Evolutionary conservation across 1,140 invertebrate species (phyloP).

Genomic region (Pemphigus obesinymphae): DNA sequence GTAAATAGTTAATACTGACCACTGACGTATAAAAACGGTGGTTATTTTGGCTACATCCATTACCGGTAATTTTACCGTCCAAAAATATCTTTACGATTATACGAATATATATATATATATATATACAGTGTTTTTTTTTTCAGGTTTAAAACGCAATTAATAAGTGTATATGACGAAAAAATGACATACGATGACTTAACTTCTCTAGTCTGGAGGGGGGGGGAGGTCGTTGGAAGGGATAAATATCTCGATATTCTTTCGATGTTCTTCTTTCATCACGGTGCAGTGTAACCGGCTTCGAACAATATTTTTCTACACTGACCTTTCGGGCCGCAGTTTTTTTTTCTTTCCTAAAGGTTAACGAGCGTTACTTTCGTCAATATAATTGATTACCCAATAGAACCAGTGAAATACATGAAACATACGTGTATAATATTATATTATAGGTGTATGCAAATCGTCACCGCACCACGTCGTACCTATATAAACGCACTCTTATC

Average conservation of each 20-base stretch:
- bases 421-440: no score
- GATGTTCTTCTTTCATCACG: neutral
- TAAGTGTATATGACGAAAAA: no score
- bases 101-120: no score
- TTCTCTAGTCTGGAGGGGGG: no score
- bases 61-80: neutral
- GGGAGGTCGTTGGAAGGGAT: no score
- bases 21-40: no score
- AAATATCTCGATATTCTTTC: neutral
- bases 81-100: neutral
- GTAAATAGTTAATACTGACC: neutral
- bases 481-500: neutral
- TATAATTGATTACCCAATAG: neutral
- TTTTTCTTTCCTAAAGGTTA: neutral
- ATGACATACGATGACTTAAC: no score
- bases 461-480: no score
- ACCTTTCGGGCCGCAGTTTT: neutral
- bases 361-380: constrained; percentile 5
- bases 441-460: neutral
- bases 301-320: neutral
- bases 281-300: neutral
- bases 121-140: no score
- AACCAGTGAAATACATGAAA: neutral
- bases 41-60: neutral
- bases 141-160: no score